Base-by-base conservation (phyloP, 2,888 invertebrate genomes). In the Chymomyza caudatula region DNA sequence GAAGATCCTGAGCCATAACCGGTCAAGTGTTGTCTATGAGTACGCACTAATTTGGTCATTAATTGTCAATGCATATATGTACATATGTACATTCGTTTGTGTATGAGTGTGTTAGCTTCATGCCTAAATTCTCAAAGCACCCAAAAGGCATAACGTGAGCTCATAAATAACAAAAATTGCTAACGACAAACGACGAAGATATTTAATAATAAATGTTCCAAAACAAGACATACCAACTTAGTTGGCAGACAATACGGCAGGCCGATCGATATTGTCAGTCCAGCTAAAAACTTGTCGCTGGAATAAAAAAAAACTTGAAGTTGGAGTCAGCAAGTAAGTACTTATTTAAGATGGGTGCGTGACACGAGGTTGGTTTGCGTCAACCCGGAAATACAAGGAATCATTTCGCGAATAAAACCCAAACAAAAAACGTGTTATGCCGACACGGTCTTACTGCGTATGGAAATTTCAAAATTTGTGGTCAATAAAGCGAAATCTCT, bases 1-100 rank as follows among this genome's bases (percentile, higher is more conserved):
- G 86, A 82, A 86, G 80, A 82, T 86, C 86, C 81, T 71, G 70
- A 65, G 63, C 81, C 81, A 84, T 86, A 82, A 74, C 81, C 74
- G 81, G 81, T 76, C 78, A 81, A 86, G 76, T 82, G 86, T 84
- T 84, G 81, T 84, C 86, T 75, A 83, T 73, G 85, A 80, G 83
- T 83, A 75, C 71, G 76, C 83, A 85, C 83, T 83, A 86, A 86
- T 83, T 83, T 83, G 86, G 83, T 86, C 83, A 83, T 86, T 83
- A 83, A 83, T 86, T 83, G 82, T 83, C 85, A 82, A 74, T 63
- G 65, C 77, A 77, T 71, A 79, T 82, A 77, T 63, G 70, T 74
- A 60, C 72, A 51, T 13, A 22, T 8, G 22, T 67, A 66, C 60
- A 22, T 58, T 8, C 13, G 47, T 62, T 51, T 60, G 57, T 61